phyloP scores from a whole-genome alignment of 2,888 invertebrate genomes.

The Cecidostiba fungosa region DNA sequence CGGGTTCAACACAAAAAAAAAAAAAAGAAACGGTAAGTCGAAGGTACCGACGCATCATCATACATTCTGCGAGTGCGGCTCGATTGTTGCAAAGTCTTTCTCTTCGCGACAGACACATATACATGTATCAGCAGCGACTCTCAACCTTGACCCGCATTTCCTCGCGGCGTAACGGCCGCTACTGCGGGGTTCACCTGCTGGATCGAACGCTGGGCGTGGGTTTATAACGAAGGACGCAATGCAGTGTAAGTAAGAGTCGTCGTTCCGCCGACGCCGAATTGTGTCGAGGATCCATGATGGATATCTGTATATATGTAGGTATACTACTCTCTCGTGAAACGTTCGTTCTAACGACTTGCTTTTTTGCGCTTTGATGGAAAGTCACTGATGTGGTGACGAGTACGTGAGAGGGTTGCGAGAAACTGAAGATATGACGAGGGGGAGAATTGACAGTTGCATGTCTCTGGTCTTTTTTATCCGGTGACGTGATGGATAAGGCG shows the following conservation, averaged over 20 bases:
- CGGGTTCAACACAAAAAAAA: not conserved
- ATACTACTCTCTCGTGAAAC: not conserved
- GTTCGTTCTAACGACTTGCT: conserved; percentile 3
- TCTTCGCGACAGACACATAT: conserved; percentile 5
- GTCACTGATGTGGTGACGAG: not conserved
- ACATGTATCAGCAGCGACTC: conserved; percentile 64
- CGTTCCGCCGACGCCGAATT: conserved; percentile 69
- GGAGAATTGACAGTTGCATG: conserved; percentile 31
- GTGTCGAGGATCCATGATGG: conserved; percentile 76
- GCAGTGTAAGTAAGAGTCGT: conserved; percentile 71
- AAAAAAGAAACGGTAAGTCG: not conserved
- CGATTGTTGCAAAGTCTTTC: conserved; percentile 47
- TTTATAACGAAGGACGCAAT: conserved; percentile 32
- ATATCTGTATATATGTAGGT: conserved; percentile 62
- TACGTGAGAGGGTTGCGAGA: conserved; percentile 31
- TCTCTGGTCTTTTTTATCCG: not conserved
- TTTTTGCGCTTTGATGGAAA: not conserved
- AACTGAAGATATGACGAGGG: not conserved
- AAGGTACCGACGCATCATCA: not conserved
- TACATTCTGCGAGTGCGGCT: not conserved
- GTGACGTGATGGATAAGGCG: too few relatives aligned
- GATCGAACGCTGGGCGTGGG: conserved; percentile 33
- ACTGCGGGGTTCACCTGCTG: conserved; percentile 25
- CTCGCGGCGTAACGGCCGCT: conserved; percentile 43
- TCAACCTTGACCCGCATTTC: conserved; percentile 76